Percentiles rank a stretch among this genome's conserved stretches.
phyloP scores from a whole-genome alignment of 1,140 invertebrate genomes.

The Linepithema humile region DNA sequence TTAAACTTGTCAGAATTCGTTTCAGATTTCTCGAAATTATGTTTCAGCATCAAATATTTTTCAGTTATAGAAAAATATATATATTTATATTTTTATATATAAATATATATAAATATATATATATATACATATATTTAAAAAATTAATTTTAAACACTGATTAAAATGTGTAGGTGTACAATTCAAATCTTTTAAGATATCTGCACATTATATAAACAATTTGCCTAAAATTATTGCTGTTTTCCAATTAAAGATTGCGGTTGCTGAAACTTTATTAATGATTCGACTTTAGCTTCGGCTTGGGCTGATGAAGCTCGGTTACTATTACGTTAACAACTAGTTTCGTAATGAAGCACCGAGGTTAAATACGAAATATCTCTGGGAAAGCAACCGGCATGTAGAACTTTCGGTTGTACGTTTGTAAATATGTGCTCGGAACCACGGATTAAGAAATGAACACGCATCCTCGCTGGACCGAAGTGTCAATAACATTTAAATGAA shows the following conservation, averaged over 20 bases:
- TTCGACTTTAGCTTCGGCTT: slow-evolving; percentile 17
- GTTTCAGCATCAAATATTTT: no score
- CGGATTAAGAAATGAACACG: slow-evolving; percentile 57
- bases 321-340: slow-evolving; percentile 64
- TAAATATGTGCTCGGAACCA: slow-evolving; percentile 67
- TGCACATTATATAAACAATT: not conserved
- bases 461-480: not conserved
- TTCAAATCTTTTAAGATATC: not conserved
- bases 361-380: slow-evolving; percentile 42
- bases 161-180: no score
- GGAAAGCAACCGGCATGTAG: slow-evolving; percentile 61
- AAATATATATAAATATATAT: no score
- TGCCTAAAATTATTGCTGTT: not conserved
- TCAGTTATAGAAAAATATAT: no score
- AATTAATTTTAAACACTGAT: no score
- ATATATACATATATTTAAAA: no score
- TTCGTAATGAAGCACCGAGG: slow-evolving; percentile 61
- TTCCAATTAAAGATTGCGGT: not conserved
- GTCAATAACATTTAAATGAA: not conserved
- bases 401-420: slow-evolving; percentile 40
- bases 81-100: no score
- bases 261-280: slow-evolving; percentile 43
- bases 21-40: no score
- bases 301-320: slow-evolving; percentile 45
- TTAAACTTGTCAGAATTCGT: no score